Base-by-base conservation (phyloP, 1,140 invertebrate species). In the Brachionus calyciflorus region DNA sequence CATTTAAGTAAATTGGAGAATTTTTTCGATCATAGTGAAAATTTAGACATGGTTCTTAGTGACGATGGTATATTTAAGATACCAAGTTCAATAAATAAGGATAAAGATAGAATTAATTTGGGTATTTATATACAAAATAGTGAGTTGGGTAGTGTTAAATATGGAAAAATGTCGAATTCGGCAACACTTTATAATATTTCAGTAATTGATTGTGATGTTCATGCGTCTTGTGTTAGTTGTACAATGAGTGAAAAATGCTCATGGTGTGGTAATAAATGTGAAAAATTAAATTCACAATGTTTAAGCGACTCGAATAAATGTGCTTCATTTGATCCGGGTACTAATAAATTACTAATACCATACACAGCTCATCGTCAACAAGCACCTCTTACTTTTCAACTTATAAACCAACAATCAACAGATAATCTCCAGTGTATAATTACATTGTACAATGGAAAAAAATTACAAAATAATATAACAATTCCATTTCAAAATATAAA, bases 311-410 rank as follows among this genome's bases (percentile, higher is more conserved):
- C 2, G 4, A 9, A 41, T 0, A n/a, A 1, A 7, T 65, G 60
- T 37, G 12, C 10, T 9, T 65, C 37, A 14, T 65, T 65, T 44
- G 60, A 65, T 24, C 60, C 69, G 12, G 69, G 30, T 1, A 73
- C 46, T 1, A 73, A 55, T 9, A 73, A 73, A 41, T 7, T 73
- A 2, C 17, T 73, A 0, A 73, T 73, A 9, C 69, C 69, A 0
- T 73, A 30, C 24, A 73, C 69, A 3, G 69, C 69, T 24, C 46
- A 73, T 49, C 69, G 69, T 21, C 46, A 33, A 33, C 69, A 73
- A 73, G 69, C 69, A 0, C 69, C 69, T 2, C 14, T 73, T 0
- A 55, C 26, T 24, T 7, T 73, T 49, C 33, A 33, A 10, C 1
- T 30, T 51, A 0, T 21, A 51, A 26, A 73, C 19, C 17, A 24